These are phyloP conservation scores for Neolamprologus tretocephalus DNA, from an alignment of 2,113 vertebrate genomes.

Conservation along the genomic window DNA sequence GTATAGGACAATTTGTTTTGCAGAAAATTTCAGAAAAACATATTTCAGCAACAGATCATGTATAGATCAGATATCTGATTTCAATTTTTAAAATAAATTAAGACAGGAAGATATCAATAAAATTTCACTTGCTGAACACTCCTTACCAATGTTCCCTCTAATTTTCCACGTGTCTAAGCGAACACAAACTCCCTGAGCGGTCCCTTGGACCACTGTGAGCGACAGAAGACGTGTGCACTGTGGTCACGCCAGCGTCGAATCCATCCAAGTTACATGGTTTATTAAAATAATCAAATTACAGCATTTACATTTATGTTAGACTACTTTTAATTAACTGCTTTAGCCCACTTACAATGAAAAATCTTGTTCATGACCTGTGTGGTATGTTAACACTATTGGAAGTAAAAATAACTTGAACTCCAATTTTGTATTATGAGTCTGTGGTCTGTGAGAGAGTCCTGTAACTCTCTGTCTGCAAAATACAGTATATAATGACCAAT, in stretches of 20 bases:
- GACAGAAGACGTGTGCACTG: not conserved
- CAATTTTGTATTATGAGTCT: not conserved
- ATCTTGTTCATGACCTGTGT: not conserved
- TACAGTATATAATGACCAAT: too few species aligned
- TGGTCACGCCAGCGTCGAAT: not conserved
- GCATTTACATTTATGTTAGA: not conserved
- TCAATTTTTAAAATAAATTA: not conserved
- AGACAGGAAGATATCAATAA: not conserved
- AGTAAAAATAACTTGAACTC: not conserved
- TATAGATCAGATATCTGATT: not conserved
- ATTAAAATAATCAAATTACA: not conserved
- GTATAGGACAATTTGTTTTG: not conserved
- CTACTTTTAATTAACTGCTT: not conserved
- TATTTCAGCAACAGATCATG: not conserved
- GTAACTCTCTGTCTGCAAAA: too few species aligned
- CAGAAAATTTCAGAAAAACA: not conserved
- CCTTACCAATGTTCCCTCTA: not conserved
- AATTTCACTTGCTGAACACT: not conserved
- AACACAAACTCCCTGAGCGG: not conserved
- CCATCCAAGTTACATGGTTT: not conserved
- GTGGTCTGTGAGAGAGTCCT: too few species aligned
- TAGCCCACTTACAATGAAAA: not conserved
- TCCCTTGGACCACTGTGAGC: not conserved
- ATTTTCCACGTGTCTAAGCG: not conserved
- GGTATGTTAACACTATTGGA: not conserved